These are phyloP conservation scores for Hippocampus comes DNA, from an alignment of 2,113 vertebrate species.

Conservation along the genomic window DNA sequence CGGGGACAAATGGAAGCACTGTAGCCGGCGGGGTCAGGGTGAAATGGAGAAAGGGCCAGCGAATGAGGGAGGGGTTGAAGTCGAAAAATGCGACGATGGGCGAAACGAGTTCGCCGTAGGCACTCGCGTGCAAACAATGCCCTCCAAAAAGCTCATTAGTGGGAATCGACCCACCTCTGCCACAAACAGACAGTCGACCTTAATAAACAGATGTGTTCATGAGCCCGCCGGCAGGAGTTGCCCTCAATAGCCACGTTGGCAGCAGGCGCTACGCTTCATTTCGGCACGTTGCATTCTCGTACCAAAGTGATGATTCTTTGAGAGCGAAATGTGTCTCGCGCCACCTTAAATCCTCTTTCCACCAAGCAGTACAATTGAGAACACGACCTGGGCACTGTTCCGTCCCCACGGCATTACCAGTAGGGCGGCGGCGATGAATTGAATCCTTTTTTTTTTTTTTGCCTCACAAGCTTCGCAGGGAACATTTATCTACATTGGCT, in stretches of 20 bases:
- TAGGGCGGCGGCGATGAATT: background rate
- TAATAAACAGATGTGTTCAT: slow-evolving; percentile 60
- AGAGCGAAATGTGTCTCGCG: background rate
- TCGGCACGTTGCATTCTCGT: background rate
- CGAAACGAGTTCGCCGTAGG: background rate
- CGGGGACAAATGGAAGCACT: slow-evolving; percentile 33
- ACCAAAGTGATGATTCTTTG: background rate
- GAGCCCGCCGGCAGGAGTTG: slow-evolving; percentile 46
- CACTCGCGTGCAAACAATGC: background rate
- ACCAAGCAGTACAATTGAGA: background rate
- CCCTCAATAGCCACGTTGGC: slow-evolving; percentile 39
- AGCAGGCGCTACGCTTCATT: background rate
- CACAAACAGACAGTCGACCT: slow-evolving; percentile 30
- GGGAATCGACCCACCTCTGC: slow-evolving; percentile 41
- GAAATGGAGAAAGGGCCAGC: background rate
- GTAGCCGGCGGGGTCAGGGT: slow-evolving; percentile 1
- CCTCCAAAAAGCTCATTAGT: slow-evolving; percentile 18
- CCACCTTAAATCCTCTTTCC: background rate
- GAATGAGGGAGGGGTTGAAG: background rate
- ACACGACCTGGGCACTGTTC: background rate
- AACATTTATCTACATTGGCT: background rate
- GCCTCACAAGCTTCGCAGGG: background rate
- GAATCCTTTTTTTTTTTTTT: too few species aligned
- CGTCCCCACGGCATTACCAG: background rate
- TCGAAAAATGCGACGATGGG: background rate